A percentile compares a stretch with the other conserved stretches of the same genome.
These are phyloP conservation scores for Apamea anceps DNA, from an alignment of 2,888 invertebrate genomes.

Conservation along the genomic window DNA sequence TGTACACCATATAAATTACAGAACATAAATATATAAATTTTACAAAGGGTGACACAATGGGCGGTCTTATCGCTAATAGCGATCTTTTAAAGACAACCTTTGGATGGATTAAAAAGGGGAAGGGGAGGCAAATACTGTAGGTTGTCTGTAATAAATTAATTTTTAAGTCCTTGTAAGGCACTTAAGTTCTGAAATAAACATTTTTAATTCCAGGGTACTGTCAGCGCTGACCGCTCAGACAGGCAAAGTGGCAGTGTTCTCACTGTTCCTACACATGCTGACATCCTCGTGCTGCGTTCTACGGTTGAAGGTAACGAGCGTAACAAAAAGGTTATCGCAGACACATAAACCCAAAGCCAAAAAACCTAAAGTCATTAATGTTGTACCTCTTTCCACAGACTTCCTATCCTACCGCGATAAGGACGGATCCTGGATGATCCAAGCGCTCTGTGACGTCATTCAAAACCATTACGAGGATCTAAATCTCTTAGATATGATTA, in stretches of 20 bases:
- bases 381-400: slow-evolving; percentile 2
- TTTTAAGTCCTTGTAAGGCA: neutral
- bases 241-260: neutral
- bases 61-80: no score
- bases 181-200: neutral
- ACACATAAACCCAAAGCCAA: no score
- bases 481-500: slow-evolving; percentile 29
- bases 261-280: slow-evolving; percentile 39
- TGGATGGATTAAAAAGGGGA: no score
- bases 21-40: no score
- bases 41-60: no score
- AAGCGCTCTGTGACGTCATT: slow-evolving; percentile 31
- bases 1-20: no score
- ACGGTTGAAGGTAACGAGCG: slow-evolving; percentile 31
- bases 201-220: neutral
- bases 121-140: no score
- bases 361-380: neutral
- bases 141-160: no score
- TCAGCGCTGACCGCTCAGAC: neutral
- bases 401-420: slow-evolving; percentile 14
- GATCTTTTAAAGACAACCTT: no score
- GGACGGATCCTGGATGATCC: slow-evolving; percentile 37
- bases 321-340: no score
- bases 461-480: neutral
- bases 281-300: slow-evolving; percentile 28